Evolutionary conservation across 2,888 invertebrate genomes (phyloP).

Genomic region (Himalopsyche anomala): DNA sequence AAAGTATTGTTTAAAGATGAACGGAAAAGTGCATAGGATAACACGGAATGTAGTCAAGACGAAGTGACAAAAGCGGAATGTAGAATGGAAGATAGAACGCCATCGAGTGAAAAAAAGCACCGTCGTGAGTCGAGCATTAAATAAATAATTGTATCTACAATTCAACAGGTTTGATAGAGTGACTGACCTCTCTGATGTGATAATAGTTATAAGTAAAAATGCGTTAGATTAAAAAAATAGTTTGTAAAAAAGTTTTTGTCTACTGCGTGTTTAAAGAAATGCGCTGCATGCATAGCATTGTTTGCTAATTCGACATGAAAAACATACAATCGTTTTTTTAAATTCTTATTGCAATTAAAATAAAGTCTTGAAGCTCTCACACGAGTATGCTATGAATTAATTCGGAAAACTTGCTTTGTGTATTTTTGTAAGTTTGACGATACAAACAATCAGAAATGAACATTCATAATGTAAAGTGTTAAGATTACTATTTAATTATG

Average conservation of each 20-base stretch:
- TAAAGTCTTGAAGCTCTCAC: too few relatives aligned
- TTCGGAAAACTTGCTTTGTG: too few relatives aligned
- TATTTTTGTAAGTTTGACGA: too few relatives aligned
- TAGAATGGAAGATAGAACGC: conserved; percentile 11
- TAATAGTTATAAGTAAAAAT: conserved; percentile 23
- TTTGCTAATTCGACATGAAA: too few relatives aligned
- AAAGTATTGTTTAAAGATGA: background rate
- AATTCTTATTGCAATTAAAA: too few relatives aligned
- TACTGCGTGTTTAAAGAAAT: background rate
- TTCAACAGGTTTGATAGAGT: conserved; percentile 34
- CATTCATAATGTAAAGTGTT: too few relatives aligned
- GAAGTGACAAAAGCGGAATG: conserved; percentile 27
- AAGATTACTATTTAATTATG: too few relatives aligned
- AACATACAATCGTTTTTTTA: too few relatives aligned
- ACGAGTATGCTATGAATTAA: too few relatives aligned
- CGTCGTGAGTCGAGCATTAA: conserved; percentile 22
- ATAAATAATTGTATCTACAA: conserved; percentile 34
- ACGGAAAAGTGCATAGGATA: conserved; percentile 13
- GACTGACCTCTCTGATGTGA: conserved; percentile 30
- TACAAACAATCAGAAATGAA: too few relatives aligned
- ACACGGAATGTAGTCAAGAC: conserved; percentile 11
- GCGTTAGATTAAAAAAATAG: conserved; percentile 24
- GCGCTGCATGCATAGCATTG: background rate
- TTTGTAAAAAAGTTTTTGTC: background rate
- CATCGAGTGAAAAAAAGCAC: conserved; percentile 8